phyloP scores from a whole-genome alignment of 2,797 vertebrate species.

The Triplophysa bombifrons region DNA sequence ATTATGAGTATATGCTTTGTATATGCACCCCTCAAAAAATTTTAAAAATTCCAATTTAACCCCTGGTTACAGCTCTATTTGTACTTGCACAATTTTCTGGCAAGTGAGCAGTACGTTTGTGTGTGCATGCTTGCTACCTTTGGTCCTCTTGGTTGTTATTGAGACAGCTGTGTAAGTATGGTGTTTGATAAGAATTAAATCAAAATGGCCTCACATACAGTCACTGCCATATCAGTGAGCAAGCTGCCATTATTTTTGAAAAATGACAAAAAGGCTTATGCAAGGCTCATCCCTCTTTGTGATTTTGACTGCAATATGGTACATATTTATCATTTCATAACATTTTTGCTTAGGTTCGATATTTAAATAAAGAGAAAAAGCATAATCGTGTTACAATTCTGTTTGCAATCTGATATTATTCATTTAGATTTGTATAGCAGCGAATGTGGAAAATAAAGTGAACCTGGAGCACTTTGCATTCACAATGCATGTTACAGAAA shows the following conservation, averaged over 20 bases:
- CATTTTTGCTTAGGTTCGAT: too few species aligned
- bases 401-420: background rate
- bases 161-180: constrained; percentile 17
- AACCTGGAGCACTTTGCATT: background rate
- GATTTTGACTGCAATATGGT: background rate
- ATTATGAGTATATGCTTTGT: too few species aligned
- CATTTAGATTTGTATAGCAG: background rate
- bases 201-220: constrained; percentile 3
- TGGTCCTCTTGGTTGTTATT: constrained; percentile 23
- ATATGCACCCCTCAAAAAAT: too few species aligned
- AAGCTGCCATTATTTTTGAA: background rate
- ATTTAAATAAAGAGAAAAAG: background rate
- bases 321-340: background rate
- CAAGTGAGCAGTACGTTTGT: background rate
- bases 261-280: background rate
- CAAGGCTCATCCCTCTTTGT: background rate
- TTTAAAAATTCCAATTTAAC: too few species aligned
- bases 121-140: background rate
- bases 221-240: constrained; percentile 13
- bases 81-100: background rate
- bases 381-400: background rate
- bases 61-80: background rate
- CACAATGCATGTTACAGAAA: background rate
- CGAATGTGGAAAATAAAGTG: background rate
- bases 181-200: constrained; percentile 7